These are phyloP conservation scores for Lasioglossum leucozonium DNA, from an alignment of 2,888 invertebrate species.

Conservation along the genomic window DNA sequence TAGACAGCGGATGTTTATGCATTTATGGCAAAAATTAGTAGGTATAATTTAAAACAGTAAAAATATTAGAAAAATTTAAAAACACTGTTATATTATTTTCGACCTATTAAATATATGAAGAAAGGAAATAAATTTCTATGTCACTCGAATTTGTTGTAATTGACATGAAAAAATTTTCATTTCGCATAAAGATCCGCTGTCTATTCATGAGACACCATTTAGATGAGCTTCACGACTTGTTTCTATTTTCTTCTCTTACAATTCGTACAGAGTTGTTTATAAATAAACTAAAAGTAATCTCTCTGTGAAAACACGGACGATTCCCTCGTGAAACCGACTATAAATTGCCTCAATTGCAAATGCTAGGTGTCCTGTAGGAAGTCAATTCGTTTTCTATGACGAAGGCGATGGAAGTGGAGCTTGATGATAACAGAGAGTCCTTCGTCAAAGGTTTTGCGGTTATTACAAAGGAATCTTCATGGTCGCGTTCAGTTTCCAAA, in stretches of 20 bases:
- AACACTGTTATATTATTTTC: too few relatives aligned
- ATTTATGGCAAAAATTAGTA: too few relatives aligned
- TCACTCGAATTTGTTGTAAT: too few relatives aligned
- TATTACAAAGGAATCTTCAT: constrained; percentile 71
- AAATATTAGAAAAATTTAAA: too few relatives aligned
- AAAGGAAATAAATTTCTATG: too few relatives aligned
- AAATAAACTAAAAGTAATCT: background rate
- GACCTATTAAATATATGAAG: too few relatives aligned
- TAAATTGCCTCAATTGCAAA: constrained; percentile 8
- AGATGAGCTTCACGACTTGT: background rate
- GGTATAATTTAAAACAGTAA: too few relatives aligned
- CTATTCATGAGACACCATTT: too few relatives aligned
- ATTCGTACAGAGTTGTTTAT: background rate
- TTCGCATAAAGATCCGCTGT: too few relatives aligned
- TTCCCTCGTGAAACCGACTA: background rate
- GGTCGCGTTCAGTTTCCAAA: constrained; percentile 64
- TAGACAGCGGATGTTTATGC: too few relatives aligned
- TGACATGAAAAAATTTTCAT: too few relatives aligned
- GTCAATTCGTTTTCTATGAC: constrained; percentile 46
- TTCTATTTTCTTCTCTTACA: background rate
- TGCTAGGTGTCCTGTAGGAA: constrained; percentile 51
- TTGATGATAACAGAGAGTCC: constrained; percentile 61
- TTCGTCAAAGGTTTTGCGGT: constrained; percentile 62
- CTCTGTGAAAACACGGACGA: background rate
- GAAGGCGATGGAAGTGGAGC: constrained; percentile 60